Percentiles rank a stretch among this genome's conserved stretches.
Conservation (phyloP, 1,140 invertebrate genomes). For the Ephestia elutella region DNA sequence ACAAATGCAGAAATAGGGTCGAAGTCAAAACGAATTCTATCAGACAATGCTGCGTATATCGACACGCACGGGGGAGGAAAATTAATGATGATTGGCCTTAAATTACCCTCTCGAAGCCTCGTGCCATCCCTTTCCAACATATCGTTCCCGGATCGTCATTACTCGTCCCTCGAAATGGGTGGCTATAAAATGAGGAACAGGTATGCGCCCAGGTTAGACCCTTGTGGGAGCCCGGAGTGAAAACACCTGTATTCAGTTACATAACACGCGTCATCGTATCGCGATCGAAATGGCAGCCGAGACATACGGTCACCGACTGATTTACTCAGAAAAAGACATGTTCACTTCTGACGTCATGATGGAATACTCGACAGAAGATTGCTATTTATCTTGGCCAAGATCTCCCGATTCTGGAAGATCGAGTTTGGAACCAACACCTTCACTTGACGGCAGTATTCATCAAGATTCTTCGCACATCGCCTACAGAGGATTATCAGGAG, state of each 20-base stretch:
- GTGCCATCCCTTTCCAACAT: constrained; percentile 36
- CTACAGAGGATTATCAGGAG: constrained; percentile 61
- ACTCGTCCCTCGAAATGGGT: constrained; percentile 48
- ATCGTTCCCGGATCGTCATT: constrained; percentile 17
- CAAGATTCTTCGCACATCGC: constrained; percentile 66
- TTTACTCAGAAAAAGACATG: constrained; percentile 66
- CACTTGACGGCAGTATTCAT: constrained; percentile 50
- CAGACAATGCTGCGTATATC: constrained; percentile 46
- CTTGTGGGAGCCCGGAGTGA: constrained; percentile 43
- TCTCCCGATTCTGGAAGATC: constrained; percentile 71
- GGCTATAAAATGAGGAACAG: constrained; percentile 61
- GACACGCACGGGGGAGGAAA: constrained; percentile 58
- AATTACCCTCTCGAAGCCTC: constrained; percentile 59
- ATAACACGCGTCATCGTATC: not conserved
- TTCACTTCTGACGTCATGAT: constrained; percentile 57
- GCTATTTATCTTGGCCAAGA: constrained; percentile 62
- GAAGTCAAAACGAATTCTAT: constrained; percentile 40
- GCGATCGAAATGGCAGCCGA: constrained; percentile 58
- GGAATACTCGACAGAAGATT: constrained; percentile 59
- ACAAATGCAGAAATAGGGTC: constrained; percentile 17
- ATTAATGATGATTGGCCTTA: constrained; percentile 73
- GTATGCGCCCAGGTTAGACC: constrained; percentile 50
- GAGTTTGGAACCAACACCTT: constrained; percentile 64
- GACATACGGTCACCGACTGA: constrained; percentile 68
- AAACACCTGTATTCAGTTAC: constrained; percentile 34